Conservation (phyloP, 2,797 vertebrate species). For the Galagoides demidoff region DNA sequence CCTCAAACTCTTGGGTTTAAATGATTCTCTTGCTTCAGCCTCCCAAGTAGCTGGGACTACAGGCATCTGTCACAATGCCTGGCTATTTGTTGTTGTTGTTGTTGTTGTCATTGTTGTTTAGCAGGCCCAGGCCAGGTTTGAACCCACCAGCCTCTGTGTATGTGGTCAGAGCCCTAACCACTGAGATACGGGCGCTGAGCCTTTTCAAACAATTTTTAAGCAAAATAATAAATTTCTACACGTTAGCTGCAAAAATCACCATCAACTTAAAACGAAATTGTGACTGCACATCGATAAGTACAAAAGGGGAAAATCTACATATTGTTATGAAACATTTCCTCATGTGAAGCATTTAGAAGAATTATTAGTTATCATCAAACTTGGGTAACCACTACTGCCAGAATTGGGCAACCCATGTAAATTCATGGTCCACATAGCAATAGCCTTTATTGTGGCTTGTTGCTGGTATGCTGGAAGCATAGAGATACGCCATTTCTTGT, state of each 20-base stretch:
- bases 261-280: background rate
- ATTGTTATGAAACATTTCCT: background rate
- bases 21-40: no score
- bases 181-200: no score
- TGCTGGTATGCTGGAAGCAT: background rate
- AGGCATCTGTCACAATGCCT: no score
- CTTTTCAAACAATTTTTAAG: background rate
- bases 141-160: no score
- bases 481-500: background rate
- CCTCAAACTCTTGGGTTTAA: no score
- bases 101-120: no score
- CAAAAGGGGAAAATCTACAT: background rate
- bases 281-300: background rate
- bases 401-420: background rate
- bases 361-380: background rate
- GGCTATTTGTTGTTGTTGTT: no score
- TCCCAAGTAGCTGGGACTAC: no score
- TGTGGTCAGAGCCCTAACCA: no score
- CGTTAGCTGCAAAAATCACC: background rate
- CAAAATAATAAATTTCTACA: background rate
- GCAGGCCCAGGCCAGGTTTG: no score
- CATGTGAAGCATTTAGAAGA: background rate
- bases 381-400: background rate
- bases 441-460: background rate
- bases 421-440: background rate